Percentiles rank a stretch among this genome's conserved stretches.
These are phyloP conservation scores for Hylia prasina DNA, from an alignment of 2,113 vertebrate genomes.

Conservation along the genomic window DNA sequence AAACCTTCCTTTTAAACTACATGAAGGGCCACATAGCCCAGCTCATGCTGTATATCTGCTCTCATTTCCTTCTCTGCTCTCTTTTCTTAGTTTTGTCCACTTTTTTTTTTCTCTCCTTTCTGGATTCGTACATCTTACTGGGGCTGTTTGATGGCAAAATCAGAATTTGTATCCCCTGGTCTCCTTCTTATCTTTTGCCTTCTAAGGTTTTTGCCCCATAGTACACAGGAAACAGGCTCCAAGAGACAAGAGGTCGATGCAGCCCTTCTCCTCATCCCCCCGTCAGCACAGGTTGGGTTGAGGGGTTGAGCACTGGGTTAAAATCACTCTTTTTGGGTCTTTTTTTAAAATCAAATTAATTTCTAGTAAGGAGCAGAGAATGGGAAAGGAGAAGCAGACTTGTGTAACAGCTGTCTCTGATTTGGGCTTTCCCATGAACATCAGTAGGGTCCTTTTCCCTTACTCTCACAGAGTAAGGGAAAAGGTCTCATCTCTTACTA, in stretches of 20 bases:
- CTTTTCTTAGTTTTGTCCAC: background rate
- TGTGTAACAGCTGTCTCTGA: background rate
- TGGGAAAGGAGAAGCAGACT: background rate
- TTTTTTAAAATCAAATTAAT: too few relatives aligned
- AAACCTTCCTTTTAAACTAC: background rate
- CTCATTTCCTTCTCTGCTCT: background rate
- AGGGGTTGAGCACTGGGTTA: background rate
- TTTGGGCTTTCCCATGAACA: background rate
- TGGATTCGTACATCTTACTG: background rate
- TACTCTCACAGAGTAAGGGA: background rate
- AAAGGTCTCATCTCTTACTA: background rate
- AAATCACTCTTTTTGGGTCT: background rate
- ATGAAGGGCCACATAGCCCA: accelerated
- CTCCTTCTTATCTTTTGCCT: background rate
- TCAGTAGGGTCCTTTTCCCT: background rate
- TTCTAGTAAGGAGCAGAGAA: background rate
- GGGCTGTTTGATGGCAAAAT: background rate
- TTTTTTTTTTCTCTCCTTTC: too few relatives aligned
- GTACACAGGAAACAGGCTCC: background rate
- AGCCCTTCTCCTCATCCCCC: background rate
- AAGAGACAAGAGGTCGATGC: background rate
- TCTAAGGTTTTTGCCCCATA: background rate
- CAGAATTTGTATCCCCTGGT: background rate
- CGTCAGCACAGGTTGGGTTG: background rate
- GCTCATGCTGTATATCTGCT: background rate